Evolutionary conservation across 1,140 invertebrate species (phyloP), one percentile per base, ranked within the genome.

Genomic region (Tachypleus tridentatus): DNA sequence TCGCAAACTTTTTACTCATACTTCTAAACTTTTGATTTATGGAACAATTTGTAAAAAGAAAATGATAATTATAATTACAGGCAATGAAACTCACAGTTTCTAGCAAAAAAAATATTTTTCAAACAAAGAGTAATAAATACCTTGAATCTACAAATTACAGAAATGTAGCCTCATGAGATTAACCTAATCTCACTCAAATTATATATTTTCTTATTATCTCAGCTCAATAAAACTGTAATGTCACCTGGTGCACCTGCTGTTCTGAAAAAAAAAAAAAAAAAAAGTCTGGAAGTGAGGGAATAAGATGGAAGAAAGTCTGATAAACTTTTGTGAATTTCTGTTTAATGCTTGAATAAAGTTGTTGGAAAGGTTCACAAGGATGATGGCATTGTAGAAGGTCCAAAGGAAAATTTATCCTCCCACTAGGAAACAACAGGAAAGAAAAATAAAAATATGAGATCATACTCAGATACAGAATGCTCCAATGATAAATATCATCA

Each of bases 311-410:
- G 51, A 81, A 82, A 49, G 79, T 77, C 57, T 79, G 80, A n/a
- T 86, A 80, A 57, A 85, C 83, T 64, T 79, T 79, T 8, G 77
- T 74, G 73, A 88, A 88, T 71, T 85, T 86, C 51, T 83, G 78
- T 70, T 82, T 83, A 54, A 87, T 84, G 10, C 84, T 76, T 64
- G 78, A 75, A 70, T 87, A 85, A 4, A 86, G 75, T 3, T n/a
- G n/a, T n/a, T 80, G 76, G 47, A 84, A 73, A 50, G 82, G 78
- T 58, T 79, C 78, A 73, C 85, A 87, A 3, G 74, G 73, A 29
- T 70, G 67, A 57, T 76, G 79, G 70, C 60, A 72, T 69, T 72
- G 73, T 50, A 75, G 62, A 66, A 73, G 65, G 73, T 73, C 61
- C 49, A 73, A 58, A 5, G 75, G 74, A 78, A 71, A 53, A 49